Base-by-base conservation (phyloP, 2,797 vertebrate genomes). In the Kryptopterus vitreolus region DNA sequence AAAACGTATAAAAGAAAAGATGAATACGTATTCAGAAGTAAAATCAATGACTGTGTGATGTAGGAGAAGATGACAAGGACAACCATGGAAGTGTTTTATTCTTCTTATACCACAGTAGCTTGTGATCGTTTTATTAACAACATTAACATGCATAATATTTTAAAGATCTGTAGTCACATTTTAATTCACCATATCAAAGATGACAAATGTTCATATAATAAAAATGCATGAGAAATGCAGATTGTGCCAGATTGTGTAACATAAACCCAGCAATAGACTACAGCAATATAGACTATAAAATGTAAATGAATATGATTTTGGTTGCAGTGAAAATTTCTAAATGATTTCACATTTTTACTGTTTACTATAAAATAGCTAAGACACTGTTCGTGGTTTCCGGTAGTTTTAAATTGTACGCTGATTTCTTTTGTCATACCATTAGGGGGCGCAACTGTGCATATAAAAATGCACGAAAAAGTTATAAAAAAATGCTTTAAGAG, bases 371-470 rank as follows among this genome's bases (percentile, higher is more conserved):
- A 43, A 43, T 43, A 43, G 38, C 10, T n/a, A n/a, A n/a, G n/a
- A n/a, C n/a, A n/a, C n/a, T 43, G 38, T 43, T 10, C 10, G 38
- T 43, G 38, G 38, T 43, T 10, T 43, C 38, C 2, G 10, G 10
- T 43, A 43, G 10, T 7, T 43, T 7, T 43, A 43, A 43, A 43
- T 43, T 10, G 38, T 43, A 1, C 1, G 38, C 2, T 43, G 38
- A 43, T 43, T 43, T 43, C 18, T 69, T 69, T 33, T 35, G 20
- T 16, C 3, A n/a, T 22, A 55, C 70, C 52, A 38, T 73, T 73
- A 57, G 70, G 11, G 50, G 69, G 69, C 69, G 50, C 16, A n/a
- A 5, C 6, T 53, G 69, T 53, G 69, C 69, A 55, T 71, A 55
- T 53, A 52, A 50, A 53, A n/a, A n/a, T n/a, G n/a, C n/a, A n/a